Conservation (phyloP, 2,888 invertebrate genomes). For the Notocelia uddmanniana region DNA sequence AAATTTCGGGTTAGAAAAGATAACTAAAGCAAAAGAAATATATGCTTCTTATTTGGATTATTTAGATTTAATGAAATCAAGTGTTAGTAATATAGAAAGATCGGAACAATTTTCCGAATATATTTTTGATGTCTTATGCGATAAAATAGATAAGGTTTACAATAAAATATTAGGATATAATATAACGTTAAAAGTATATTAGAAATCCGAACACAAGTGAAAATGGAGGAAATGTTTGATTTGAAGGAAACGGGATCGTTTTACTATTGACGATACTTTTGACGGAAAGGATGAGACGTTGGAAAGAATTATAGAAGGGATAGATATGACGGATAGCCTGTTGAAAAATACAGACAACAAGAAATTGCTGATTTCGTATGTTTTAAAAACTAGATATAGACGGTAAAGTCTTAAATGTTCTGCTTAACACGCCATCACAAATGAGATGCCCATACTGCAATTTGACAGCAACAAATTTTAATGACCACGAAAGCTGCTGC, state of each 20-base stretch:
- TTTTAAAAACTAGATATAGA: not conserved
- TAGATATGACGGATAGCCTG: slow-evolving; percentile 14
- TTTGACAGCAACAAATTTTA: too few relatives aligned
- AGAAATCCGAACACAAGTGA: not conserved
- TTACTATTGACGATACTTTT: too few relatives aligned
- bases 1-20: not conserved
- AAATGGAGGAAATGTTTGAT: slow-evolving; percentile 8
- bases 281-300: slow-evolving; percentile 3
- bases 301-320: not conserved
- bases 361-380: slow-evolving; percentile 19
- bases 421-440: too few relatives aligned
- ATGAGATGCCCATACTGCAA: too few relatives aligned
- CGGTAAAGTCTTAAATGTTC: too few relatives aligned
- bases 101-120: not conserved
- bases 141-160: not conserved
- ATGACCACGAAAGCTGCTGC: too few relatives aligned
- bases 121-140: not conserved
- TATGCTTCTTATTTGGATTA: not conserved
- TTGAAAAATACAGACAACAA: not conserved
- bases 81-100: not conserved
- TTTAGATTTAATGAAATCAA: not conserved
- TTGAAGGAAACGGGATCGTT: not conserved
- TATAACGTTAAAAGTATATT: not conserved
- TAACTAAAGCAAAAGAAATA: not conserved
- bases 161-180: slow-evolving; percentile 14